Evolutionary conservation across 2,888 invertebrate species (phyloP), one percentile per base, ranked within the genome.

Genomic region (Rhagonycha fulva): DNA sequence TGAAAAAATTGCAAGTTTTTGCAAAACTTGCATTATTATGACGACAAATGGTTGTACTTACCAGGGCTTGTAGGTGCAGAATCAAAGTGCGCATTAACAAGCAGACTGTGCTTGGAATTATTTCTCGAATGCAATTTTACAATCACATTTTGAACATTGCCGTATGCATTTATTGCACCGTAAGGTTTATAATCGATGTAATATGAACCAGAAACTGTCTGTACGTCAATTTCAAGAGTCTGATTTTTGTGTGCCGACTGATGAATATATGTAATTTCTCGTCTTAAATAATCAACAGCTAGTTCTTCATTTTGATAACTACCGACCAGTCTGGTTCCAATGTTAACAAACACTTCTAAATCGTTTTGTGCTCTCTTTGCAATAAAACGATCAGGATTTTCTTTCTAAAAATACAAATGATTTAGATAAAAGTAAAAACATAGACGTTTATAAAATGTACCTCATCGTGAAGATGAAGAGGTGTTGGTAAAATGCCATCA

Each of bases 41-140:
- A 19, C 19, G 19, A 1, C 19, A n/a, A n/a, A n/a, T 19, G 12
- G 12, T 28, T 66, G 30, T 23, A 11, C 82, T 86, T 85, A 94
- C 95, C 96, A 85, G 96, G 95, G 83, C 96, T 96, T 83, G 94
- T 95, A 47, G 94, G 91, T 82, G 96, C 95, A 72, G 95, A 93
- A 89, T 98, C 98, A 89, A 94, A 96, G 89, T 98, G 98, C 84
- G 97, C 96, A 89, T 98, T 98, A 82, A 98, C 89, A 83, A 98
- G 89, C 78, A 98, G 88, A 81, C 93, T 93, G 79, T 90, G 86
- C 78, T 84, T 74, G 83, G 86, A 89, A 3, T 89, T 86, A 63
- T 87, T 87, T 76, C 86, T 83, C 3, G 93, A 92, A 78, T 92
- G 91, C 68, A 95, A 86, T 86, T 91, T 92, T 66, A 94, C 96